Conservation (phyloP, 2,888 invertebrate genomes). For the Pristionchus fissidentatus region DNA sequence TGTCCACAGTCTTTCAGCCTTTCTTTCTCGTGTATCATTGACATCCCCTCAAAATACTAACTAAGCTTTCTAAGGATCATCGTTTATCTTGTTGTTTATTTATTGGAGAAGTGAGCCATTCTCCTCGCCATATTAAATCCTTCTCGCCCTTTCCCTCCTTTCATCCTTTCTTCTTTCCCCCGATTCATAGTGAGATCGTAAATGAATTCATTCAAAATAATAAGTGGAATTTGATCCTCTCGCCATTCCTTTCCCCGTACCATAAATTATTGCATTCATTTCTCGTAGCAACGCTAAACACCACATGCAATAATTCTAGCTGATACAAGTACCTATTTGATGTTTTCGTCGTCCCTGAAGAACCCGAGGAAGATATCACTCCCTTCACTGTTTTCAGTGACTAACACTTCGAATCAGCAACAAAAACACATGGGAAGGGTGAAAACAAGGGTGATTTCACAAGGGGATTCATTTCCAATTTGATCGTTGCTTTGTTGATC, state of each 20-base stretch:
- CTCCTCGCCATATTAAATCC: no score
- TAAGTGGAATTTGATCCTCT: conserved; percentile 9
- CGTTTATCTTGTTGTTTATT: background rate
- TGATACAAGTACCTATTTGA: no score
- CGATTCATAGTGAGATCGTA: background rate
- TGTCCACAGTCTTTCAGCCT: background rate
- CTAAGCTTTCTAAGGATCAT: no score
- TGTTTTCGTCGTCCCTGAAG: no score
- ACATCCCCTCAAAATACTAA: background rate
- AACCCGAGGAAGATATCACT: no score
- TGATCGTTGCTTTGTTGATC: no score
- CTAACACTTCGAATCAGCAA: background rate
- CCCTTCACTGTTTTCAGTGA: conserved; percentile 8
- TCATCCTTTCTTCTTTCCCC: background rate
- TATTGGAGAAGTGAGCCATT: no score
- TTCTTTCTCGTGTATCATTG: conserved; percentile 22
- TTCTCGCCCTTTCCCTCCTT: background rate
- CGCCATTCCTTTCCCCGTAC: conserved; percentile 12
- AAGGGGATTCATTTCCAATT: conserved; percentile 5
- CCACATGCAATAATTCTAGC: background rate
- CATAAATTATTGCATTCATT: conserved; percentile 18
- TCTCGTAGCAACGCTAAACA: conserved; percentile 13
- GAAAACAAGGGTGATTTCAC: conserved; percentile 33
- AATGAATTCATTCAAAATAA: conserved; percentile 8
- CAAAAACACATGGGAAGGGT: background rate